Conservation (phyloP, 1,140 invertebrate genomes). For the Heliconius nattereri region DNA sequence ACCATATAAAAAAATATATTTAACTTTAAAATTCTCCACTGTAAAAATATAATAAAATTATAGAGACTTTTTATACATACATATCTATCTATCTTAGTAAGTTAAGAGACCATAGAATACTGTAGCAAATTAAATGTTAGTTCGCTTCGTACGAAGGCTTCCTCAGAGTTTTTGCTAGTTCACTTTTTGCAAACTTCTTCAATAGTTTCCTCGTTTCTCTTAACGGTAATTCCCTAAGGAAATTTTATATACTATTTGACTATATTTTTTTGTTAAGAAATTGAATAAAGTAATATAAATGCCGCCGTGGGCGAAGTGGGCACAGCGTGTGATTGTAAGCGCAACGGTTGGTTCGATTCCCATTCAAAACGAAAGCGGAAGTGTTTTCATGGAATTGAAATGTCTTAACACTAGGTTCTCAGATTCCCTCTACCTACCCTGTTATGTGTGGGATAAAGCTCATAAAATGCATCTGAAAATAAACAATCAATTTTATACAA, state of each 20-base stretch:
- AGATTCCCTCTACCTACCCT: no score
- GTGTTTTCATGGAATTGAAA: no score
- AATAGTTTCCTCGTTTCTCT: slow-evolving; percentile 31
- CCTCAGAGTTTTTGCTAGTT: slow-evolving; percentile 29
- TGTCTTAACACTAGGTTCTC: no score
- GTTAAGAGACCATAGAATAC: slow-evolving; percentile 64
- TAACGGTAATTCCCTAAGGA: slow-evolving; percentile 7
- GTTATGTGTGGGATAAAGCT: no score
- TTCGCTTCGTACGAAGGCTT: slow-evolving; percentile 41
- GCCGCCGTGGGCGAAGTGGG: no score
- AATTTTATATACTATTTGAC: slow-evolving; percentile 4
- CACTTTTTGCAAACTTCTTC: slow-evolving; percentile 39
- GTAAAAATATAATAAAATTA: not conserved
- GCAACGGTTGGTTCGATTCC: no score
- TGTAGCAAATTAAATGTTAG: slow-evolving; percentile 69
- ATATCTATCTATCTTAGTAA: slow-evolving; percentile 50
- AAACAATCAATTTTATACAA: no score
- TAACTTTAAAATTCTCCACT: not conserved
- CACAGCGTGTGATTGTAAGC: no score
- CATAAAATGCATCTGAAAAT: no score
- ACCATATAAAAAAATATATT: not conserved
- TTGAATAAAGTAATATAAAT: not conserved
- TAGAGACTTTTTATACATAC: not conserved
- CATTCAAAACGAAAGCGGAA: no score
- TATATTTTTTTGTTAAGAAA: not conserved